A percentile compares a stretch with the other conserved stretches of the same genome.
Conservation (phyloP, 2,888 invertebrate species). For the Plusia festucae region DNA sequence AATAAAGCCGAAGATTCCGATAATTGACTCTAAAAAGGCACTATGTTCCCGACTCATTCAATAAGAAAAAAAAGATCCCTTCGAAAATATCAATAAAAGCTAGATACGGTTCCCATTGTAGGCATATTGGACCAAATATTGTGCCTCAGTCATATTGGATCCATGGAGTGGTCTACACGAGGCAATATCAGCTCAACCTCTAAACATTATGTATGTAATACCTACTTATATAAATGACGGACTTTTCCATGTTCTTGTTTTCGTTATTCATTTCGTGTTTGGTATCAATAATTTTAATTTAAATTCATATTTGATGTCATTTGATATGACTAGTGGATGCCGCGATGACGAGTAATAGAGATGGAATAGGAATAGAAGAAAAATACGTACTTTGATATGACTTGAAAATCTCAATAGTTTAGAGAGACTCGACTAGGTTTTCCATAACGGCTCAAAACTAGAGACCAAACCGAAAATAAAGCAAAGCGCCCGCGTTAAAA, state of each 20-base stretch:
- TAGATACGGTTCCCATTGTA: constrained; percentile 14
- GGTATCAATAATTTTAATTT: too few species aligned
- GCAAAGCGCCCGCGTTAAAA: too few species aligned
- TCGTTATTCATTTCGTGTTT: constrained; percentile 18
- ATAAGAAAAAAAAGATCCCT: neutral
- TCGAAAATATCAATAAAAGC: neutral
- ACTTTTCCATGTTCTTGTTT: constrained; percentile 19
- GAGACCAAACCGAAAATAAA: too few species aligned
- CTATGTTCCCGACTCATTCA: neutral
- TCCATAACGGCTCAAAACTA: too few species aligned
- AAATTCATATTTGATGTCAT: too few species aligned
- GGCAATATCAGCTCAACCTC: constrained; percentile 54
- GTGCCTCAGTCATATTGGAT: constrained; percentile 54
- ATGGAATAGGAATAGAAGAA: too few species aligned
- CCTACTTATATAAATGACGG: constrained; percentile 31
- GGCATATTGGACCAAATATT: constrained; percentile 21
- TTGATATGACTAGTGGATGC: too few species aligned
- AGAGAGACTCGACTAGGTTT: too few species aligned
- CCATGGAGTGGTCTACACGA: constrained; percentile 51
- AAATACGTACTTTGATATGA: too few species aligned
- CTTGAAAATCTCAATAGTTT: too few species aligned
- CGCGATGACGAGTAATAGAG: too few species aligned
- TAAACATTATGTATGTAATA: constrained; percentile 12
- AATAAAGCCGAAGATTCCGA: too few species aligned
- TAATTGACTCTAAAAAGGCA: neutral